Evolutionary conservation across 2,113 vertebrate species (phyloP), one percentile per base, ranked within the genome.

Genomic region (Microcebus ravelobensis): DNA sequence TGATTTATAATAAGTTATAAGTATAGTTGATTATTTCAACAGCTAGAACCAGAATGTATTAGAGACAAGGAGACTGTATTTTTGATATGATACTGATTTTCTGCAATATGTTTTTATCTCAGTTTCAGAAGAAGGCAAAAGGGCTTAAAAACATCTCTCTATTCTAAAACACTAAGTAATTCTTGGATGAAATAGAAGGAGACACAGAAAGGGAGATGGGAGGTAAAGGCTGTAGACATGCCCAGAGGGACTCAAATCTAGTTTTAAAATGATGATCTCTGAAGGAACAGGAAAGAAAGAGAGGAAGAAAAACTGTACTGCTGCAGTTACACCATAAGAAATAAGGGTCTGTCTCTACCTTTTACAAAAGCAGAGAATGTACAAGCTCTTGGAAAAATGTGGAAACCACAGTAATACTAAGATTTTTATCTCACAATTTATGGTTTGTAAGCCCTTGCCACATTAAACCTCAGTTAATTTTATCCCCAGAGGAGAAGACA

Each of bases 101-200:
- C 55, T 87, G 10, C 45, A 29, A 14, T 79, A 23, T 57, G 6
- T 70, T 73, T 87, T 67, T 85, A 31, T 55, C 14, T 93, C 31
- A 87, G 23, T 50, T 71, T 86, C 25, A 92, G 65, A 87, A 83
- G 27, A 48, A 95, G 39, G 17, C 36, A 92, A 87, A 57, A 67
- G 59, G 31, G 9, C 77, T 81, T 70, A 81, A 63, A 83, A 82
- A 83, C 15, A 82, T 70, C 36, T 80, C 8, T 85, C 17, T 76
- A 31, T 92, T 97, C 34, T 91, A 70, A 90, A 94, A 85, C 27
- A n/a, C 34, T 90, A 74, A 91, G 59, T 88, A 90, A 57, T 88
- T 84, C 14, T 20, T 88, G 25, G 39, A 67, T 84, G 52, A 68
- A 50, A 50, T 67, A 88, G 34, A 88, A 31, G 52, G 55, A 94